A percentile compares a stretch with the other conserved stretches of the same genome.
These are phyloP conservation scores for Escarpia spicata DNA, from an alignment of 2,888 invertebrate genomes.

Conservation along the genomic window DNA sequence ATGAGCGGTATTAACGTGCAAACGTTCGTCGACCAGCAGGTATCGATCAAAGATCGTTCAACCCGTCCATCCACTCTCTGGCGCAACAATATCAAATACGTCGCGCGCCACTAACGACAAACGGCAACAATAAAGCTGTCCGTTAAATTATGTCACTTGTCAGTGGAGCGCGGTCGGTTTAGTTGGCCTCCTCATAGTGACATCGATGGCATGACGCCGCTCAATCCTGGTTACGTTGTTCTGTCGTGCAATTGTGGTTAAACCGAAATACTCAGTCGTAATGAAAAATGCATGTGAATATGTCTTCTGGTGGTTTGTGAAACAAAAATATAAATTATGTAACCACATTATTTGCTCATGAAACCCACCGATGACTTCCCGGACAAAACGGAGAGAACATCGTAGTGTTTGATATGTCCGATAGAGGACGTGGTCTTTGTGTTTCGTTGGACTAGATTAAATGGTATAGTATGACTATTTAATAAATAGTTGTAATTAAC, in stretches of 20 bases:
- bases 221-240: neutral
- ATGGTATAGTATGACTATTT: too few species aligned
- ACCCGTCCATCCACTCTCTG: neutral
- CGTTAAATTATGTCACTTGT: neutral
- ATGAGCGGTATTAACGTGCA: conserved; percentile 57
- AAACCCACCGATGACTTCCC: too few species aligned
- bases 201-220: neutral
- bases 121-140: neutral
- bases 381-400: neutral
- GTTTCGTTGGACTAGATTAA: too few species aligned
- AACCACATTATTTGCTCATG: neutral
- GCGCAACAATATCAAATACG: neutral
- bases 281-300: neutral
- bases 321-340: neutral
- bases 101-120: neutral
- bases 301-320: neutral
- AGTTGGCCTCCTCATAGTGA: neutral
- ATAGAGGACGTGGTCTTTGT: neutral
- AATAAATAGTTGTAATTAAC: too few species aligned
- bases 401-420: neutral
- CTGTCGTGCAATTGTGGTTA: neutral
- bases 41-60: conserved; percentile 26
- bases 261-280: neutral
- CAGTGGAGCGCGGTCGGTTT: neutral
- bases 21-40: conserved; percentile 60